These are phyloP conservation scores for Corythaixoides concolor DNA, from an alignment of 2,113 vertebrate genomes.

Conservation along the genomic window DNA sequence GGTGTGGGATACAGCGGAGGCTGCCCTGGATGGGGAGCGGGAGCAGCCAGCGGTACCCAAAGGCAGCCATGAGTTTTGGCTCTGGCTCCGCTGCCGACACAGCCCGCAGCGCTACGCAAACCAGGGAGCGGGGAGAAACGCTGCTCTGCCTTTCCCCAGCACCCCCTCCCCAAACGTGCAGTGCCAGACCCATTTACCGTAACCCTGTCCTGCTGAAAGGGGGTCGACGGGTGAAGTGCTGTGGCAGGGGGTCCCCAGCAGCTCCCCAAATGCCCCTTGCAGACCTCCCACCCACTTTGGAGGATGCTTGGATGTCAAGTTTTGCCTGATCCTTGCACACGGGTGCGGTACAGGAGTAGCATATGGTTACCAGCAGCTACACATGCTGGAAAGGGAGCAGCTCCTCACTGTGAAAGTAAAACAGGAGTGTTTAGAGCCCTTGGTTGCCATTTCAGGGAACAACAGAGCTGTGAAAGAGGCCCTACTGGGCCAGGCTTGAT, in stretches of 20 bases:
- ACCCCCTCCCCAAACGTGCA: rapidly evolving
- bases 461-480: not conserved
- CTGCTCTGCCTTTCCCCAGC: not conserved
- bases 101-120: not conserved
- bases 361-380: not conserved
- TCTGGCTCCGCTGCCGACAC: not conserved
- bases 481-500: not conserved
- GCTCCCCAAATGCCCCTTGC: not conserved
- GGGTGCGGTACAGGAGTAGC: rapidly evolving
- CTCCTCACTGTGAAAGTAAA: not conserved
- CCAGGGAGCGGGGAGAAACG: rapidly evolving
- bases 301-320: not conserved
- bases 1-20: not conserved
- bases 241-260: not conserved
- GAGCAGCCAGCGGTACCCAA: not conserved
- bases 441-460: not conserved
- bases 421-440: not conserved
- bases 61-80: not conserved
- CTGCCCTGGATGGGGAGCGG: not conserved
- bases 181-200: not conserved
- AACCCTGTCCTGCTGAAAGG: rapidly evolving
- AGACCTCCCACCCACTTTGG: not conserved
- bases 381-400: not conserved
- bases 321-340: rapidly evolving
- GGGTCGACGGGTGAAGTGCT: rapidly evolving